Evolutionary conservation across 2,797 vertebrate species (phyloP), one percentile per base, ranked within the genome.

Genomic region (Poecilia picta): DNA sequence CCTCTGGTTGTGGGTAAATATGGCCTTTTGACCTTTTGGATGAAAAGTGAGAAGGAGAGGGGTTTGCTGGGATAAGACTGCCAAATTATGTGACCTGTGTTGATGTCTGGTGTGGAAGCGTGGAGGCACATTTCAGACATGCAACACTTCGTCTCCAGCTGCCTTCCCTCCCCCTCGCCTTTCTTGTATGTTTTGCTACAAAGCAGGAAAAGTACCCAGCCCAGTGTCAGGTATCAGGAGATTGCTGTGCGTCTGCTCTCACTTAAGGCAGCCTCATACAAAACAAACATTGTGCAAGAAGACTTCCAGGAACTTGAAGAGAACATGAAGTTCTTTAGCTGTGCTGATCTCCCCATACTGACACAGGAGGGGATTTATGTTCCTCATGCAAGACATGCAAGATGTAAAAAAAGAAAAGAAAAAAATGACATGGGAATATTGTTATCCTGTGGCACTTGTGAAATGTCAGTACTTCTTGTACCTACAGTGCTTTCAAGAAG

Each of bases 281-380:
- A 89, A 92, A 89, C 85, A 91, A 91, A 91, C 77, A 89, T 92
- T 94, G 91, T 81, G 91, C 83, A 94, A 94, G 82, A 89, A 81
- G 81, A 90, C 87, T 94, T 93, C 92, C 81, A 94, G 87, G 92
- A 95, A 93, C 85, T 86, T 71, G 74, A 82, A 79, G 74, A 49
- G 89, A 87, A 89, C 88, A 82, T 39, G 13, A 76, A 76, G 86
- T 89, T 88, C 81, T 91, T 88, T 91, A 85, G 82, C 82, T 80
- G 82, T 81, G 86, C 84, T 46, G 64, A 85, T 77, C 81, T 71
- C 45, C 15, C 73, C 57, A 84, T 81, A 88, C 77, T 83, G 84
- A 91, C 90, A 83, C 5, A 43, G 88, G 87, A 85, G 80, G 77
- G 82, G 80, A 92, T 93, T 90, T 83, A 91, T 90, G 41, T 85